Evolutionary conservation across 2,113 vertebrate genomes (phyloP).

Genomic region (Anguilla rostrata): DNA sequence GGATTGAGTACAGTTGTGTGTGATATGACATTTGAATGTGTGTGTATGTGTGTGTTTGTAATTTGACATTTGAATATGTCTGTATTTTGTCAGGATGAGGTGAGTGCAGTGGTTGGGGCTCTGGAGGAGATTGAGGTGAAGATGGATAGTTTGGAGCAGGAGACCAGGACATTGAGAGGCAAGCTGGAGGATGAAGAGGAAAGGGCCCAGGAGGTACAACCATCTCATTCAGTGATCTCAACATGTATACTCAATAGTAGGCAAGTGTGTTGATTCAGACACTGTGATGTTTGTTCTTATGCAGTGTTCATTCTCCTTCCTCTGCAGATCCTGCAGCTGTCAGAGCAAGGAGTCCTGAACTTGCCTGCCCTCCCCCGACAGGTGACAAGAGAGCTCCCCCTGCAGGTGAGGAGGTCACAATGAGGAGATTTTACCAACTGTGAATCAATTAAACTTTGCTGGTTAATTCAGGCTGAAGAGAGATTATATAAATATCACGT

Average conservation of each 20-base stretch:
- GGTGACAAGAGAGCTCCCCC: constrained; percentile 36
- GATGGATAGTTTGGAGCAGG: constrained; percentile 42
- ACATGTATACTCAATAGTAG: neutral
- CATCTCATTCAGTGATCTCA: neutral
- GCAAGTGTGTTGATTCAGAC: neutral
- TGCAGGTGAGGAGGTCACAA: constrained; percentile 55
- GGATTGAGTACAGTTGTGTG: neutral
- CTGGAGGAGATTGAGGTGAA: constrained; percentile 58
- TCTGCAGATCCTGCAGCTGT: constrained; percentile 51
- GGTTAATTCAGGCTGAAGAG: neutral
- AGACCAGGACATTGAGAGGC: constrained; percentile 46
- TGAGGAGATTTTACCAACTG: neutral
- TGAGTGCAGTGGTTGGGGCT: constrained; percentile 41
- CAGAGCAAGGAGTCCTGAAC: constrained; percentile 45
- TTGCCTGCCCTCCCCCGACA: constrained; percentile 44
- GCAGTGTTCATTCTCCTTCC: neutral
- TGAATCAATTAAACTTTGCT: neutral
- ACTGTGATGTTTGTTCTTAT: too few relatives aligned
- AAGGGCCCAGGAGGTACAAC: constrained; percentile 58
- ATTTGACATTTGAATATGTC: neutral
- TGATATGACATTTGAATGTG: neutral
- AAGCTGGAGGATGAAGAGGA: constrained; percentile 61
- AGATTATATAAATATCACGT: too few relatives aligned
- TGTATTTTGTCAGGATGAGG: constrained; percentile 48
- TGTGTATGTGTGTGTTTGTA: neutral